Base-by-base conservation (phyloP, 2,888 invertebrate genomes). In the Rhorus exstirpatorius region DNA sequence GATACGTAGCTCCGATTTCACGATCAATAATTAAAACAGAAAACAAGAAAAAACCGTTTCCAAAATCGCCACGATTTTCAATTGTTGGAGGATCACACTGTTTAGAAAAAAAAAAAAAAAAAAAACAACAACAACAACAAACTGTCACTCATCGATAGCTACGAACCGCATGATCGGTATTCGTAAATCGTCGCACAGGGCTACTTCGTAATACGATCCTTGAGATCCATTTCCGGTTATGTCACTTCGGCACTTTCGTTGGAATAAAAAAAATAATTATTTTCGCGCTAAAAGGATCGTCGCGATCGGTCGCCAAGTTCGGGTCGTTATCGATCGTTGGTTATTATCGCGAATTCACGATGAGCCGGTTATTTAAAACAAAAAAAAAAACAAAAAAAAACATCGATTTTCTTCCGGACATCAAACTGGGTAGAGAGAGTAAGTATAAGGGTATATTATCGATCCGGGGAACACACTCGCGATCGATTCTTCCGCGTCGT, bases 1-100 rank as follows among this genome's bases (percentile, higher is more conserved):
- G 85, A 71, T 84, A 85, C 84, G 82, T 79, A 83, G 65, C 82
- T 75, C 79, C 75, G 74, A 65, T 55, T 75, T 31, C 75, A 78
- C 74, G 74, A 74, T 82, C 74, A 38, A 61, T 35, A 41, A 38
- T 65, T 49, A 38, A 61, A 31, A 72, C 46, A 26, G 60, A 63
- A 58, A 63, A 46, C 17, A 55, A 60, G 12, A 10, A 1, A 35
- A 58, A 81, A 58, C 67, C 38, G 44, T n/a, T 55, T 8, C 6
- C 38, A 67, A 70, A 71, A 49, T 77, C 78, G 58, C 75, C 76
- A 76, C 81, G 81, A 68, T 53, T 65, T 31, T 46, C n/a, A 6
- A 8, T 35, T 21, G 26, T 58, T 38, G 67, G 14, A 76, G 17
- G 19, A 74, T 80, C 72, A 68, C 78, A 68, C 78, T 70, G 55